Evolutionary conservation across 2,797 vertebrate genomes (phyloP), one percentile per base, ranked within the genome.

Genomic region (Lerista edwardsae): DNA sequence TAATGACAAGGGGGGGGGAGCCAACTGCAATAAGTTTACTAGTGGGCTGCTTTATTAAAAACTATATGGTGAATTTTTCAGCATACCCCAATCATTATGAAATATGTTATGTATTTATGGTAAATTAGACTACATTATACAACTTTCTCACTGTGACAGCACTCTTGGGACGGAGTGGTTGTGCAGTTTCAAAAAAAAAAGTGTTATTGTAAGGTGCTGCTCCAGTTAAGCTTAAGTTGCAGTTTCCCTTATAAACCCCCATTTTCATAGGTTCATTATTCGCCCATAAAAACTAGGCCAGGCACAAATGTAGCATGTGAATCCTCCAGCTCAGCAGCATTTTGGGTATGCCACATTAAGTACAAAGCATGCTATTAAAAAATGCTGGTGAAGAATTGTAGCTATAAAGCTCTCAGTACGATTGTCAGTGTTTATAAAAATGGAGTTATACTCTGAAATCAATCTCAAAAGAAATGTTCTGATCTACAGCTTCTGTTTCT

Each of bases 181-280:
- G 93, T 90, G 88, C 79, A 80, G 71, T 73, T 90, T 93, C 86
- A 81, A 92, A 89, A 91, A 89, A 91, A 91, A 93, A 91, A 3
- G 34, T 89, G 83, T 85, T 94, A 91, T 90, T 93, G 86, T 93
- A 91, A 95, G 90, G 90, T 93, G 90, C 71, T 87, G 78, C 86
- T 93, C 87, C 84, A 91, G 89, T 92, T 89, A 84, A 92, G 87
- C 73, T 93, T 93, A 95, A 94, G 91, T 88, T 96, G 91, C 86
- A 93, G 94, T 95, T 96, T 96, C 92, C 94, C 95, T 94, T 94
- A 94, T 94, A 95, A 95, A 94, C 44, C 68, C 15, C 88, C 1
- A 86, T 93, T 95, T 94, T 92, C 91, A 94, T 84, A 47, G 89
- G 62, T 94, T 96, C 95, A 94, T 95, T 94, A 93, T 88, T 93